Evolutionary conservation across 2,797 vertebrate species (phyloP).

Genomic region (Ceyx erithaca): DNA sequence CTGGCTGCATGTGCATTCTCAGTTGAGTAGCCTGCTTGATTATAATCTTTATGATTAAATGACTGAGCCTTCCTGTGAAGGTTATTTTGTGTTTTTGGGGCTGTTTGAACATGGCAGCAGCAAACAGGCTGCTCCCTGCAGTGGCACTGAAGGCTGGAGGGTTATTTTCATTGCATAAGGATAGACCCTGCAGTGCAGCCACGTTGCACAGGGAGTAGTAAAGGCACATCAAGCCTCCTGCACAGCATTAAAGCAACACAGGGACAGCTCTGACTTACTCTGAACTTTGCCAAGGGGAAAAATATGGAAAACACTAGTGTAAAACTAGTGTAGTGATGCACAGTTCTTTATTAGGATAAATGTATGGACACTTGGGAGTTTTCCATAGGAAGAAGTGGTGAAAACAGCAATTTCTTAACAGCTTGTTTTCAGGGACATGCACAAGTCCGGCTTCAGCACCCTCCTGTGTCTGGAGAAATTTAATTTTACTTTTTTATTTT

Average conservation of each 20-base stretch:
- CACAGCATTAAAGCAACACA: not conserved
- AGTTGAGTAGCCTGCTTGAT: slow-evolving; percentile 3
- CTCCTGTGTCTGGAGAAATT: not conserved
- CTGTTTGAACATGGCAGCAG: not conserved
- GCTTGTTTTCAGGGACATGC: not conserved
- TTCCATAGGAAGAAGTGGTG: not conserved
- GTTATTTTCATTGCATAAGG: not conserved
- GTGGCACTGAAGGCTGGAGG: slow-evolving; percentile 2
- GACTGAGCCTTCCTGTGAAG: slow-evolving; percentile 22
- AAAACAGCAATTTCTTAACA: not conserved
- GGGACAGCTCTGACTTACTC: not conserved
- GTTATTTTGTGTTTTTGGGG: not conserved
- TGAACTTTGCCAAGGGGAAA: not conserved
- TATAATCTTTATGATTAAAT: slow-evolving; percentile 35
- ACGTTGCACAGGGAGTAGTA: not conserved
- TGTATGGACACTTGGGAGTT: not conserved
- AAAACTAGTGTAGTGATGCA: not conserved
- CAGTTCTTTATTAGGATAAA: not conserved
- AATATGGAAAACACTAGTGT: not conserved
- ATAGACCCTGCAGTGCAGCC: not conserved
- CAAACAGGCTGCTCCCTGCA: not conserved
- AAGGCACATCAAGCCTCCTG: not conserved
- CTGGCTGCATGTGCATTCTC: not conserved
- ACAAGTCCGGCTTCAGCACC: not conserved
- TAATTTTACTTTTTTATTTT: not conserved